Evolutionary conservation across 2,888 invertebrate species (phyloP), one percentile per base, ranked within the genome.

Genomic region (Rotaria macrura): DNA sequence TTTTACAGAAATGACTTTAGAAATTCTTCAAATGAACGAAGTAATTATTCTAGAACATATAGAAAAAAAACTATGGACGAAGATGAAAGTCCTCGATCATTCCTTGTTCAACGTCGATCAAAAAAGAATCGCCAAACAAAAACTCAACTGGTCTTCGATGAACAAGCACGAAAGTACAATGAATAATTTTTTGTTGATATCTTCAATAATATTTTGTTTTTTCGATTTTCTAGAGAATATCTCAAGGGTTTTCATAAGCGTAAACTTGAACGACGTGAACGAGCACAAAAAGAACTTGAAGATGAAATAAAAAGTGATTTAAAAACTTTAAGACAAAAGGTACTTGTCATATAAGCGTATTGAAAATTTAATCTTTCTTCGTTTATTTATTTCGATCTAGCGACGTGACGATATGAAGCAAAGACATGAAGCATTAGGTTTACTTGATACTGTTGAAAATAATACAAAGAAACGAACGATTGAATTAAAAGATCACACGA

Each of bases 81-180:
- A 9, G 40, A 40, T 38, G 43, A 79, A 40, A n/a, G 25, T 43
- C 6, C 38, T 12, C 38, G 9, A 43, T 25, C 74, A 25, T 79
- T 79, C 25, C 43, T 79, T 43, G 40, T 25, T 40, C 74, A 79
- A 79, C 74, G 74, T 79, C 74, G 74, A 40, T 43, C 74, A 25
- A 79, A 79, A 25, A 79, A 43, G 25, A 79, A 79, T 79, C 74
- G 74, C 25, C 74, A 79, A 79, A 79, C 74, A 23, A 79, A 79
- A 43, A 79, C 74, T 25, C 74, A 79, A 43, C n/a, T 79, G 1
- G 43, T 79, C 10, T 79, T 79, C n/a, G 74, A 79, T 43, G 74
- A 79, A 79, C 38, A 79, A 79, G 74, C 74, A 7, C 74, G 74
- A 79, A 79, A 79, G 74, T 79, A 79, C 38, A n/a, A 5, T 23